Evolutionary conservation across 2,113 vertebrate species (phyloP).

Genomic region (Sardina pilchardus): DNA sequence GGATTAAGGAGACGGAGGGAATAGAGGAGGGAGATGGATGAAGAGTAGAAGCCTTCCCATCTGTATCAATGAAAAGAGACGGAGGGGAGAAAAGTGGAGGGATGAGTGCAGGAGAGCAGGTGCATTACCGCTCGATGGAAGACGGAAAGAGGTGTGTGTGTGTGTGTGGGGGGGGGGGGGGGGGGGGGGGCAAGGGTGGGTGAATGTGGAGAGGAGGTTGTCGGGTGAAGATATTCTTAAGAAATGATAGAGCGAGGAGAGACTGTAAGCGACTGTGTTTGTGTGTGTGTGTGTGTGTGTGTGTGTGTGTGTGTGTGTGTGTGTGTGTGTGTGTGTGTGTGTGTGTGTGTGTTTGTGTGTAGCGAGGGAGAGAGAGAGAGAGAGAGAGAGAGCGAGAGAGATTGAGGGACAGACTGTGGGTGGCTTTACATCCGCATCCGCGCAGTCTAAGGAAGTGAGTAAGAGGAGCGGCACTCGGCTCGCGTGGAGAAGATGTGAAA

Average conservation of each 20-base stretch:
- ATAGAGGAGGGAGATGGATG: conserved; percentile 44
- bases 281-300: conserved; percentile 26
- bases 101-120: conserved; percentile 43
- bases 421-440: conserved; percentile 5
- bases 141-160: conserved; percentile 11
- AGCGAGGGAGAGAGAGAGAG: conserved; percentile 2
- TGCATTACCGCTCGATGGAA: conserved; percentile 22
- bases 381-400: not conserved
- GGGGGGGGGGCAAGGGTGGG: conserved; percentile 43
- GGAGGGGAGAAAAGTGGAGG: conserved; percentile 26
- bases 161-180: conserved; percentile 28
- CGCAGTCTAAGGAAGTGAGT: not conserved
- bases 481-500: not conserved
- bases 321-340: conserved; percentile 36
- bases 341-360: conserved; percentile 28
- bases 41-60: conserved; percentile 45
- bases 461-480: not conserved
- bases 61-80: conserved; percentile 59
- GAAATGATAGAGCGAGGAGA: conserved; percentile 42
- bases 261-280: not conserved
- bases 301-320: conserved; percentile 29
- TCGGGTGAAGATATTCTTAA: conserved; percentile 49
- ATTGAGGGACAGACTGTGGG: not conserved
- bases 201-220: conserved; percentile 55
- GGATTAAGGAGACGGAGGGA: conserved; percentile 36